Conservation (phyloP, 2,797 vertebrate species). For the Semaprochilodus insignis region DNA sequence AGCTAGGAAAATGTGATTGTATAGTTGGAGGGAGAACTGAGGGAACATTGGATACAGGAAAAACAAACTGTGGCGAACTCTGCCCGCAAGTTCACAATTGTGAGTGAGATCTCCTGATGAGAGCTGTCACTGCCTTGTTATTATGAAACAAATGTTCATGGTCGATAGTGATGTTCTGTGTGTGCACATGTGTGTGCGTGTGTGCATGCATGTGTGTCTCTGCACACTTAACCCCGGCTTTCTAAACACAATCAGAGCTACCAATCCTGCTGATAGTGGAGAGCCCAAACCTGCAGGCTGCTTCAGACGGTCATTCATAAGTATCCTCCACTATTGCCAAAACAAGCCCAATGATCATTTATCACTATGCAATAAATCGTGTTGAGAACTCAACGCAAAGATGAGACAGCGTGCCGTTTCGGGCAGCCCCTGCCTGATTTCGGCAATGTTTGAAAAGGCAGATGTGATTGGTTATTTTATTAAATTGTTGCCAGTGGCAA, state of each 20-base stretch:
- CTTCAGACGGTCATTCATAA: constrained; percentile 74
- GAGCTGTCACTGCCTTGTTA: constrained; percentile 81
- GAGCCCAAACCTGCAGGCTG: constrained; percentile 69
- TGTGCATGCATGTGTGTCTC: neutral
- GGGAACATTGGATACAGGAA: constrained; percentile 70
- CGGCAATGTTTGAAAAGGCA: constrained; percentile 76
- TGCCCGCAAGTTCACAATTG: constrained; percentile 68
- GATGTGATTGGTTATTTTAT: constrained; percentile 78
- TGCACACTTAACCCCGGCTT: constrained; percentile 74
- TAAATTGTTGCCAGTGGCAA: constrained; percentile 81
- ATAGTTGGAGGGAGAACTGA: constrained; percentile 60
- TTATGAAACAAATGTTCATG: constrained; percentile 79
- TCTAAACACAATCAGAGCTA: constrained; percentile 77
- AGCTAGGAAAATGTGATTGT: constrained; percentile 65
- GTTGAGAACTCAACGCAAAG: constrained; percentile 70
- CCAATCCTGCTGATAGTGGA: constrained; percentile 80
- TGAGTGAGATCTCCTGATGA: constrained; percentile 75
- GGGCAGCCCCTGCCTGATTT: constrained; percentile 71
- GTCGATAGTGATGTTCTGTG: constrained; percentile 43
- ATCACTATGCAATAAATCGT: constrained; percentile 75
- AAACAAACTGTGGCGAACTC: constrained; percentile 70
- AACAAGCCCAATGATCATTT: constrained; percentile 82
- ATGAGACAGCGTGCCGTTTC: constrained; percentile 69
- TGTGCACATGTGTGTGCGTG: neutral
- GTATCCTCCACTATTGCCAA: constrained; percentile 77